Evolutionary conservation across 2,113 vertebrate genomes (phyloP), one percentile per base, ranked within the genome.

Genomic region (Erythrolamprus reginae): DNA sequence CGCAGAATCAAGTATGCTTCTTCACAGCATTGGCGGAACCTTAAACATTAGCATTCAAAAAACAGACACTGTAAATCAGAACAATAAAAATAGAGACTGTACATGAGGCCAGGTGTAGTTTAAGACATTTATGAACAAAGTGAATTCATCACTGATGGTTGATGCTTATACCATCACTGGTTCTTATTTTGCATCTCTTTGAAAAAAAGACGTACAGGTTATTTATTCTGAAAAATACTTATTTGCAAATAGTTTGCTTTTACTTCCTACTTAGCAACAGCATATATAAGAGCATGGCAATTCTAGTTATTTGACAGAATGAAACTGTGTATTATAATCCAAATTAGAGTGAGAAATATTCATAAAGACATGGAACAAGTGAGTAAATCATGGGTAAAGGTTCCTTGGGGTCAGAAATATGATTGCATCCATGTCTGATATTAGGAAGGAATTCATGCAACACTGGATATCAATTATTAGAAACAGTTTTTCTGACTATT

Each of bases 11-110:
- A 95, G 94, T 99, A 99, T 0, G 99, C 99, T 2, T 99, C 98
- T 94, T 99, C 99, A 95, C 99, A 99, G 94, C 98, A 99, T 94
- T 99, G 98, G 88, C 99, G 98, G 95, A 99, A 99, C 96, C 99
- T 99, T 90, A 19, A 19, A 1, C 0, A 26, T 88, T 86, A 19
- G 1, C 0, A 26, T 88, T 84, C 91, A 91, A 19, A 50, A 9
- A 0, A 15, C 83, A 87, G 15, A 86, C 33, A 87, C 28, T 26
- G 70, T 88, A 93, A 50, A 53, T 48, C 0, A 0, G 17, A 3
- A 93, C 7, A 92, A 90, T 21, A 82, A 47, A 89, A 55, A 21
- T 88, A 48, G 50, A 87, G 4, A 51, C 55, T 47, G 13, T 23
- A 61, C 38, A 84, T 12, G 38, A 0, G 2, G n/a, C 7, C 70